Evolutionary conservation across 2,113 vertebrate species (phyloP).

Genomic region (Engystomops pustulosus): DNA sequence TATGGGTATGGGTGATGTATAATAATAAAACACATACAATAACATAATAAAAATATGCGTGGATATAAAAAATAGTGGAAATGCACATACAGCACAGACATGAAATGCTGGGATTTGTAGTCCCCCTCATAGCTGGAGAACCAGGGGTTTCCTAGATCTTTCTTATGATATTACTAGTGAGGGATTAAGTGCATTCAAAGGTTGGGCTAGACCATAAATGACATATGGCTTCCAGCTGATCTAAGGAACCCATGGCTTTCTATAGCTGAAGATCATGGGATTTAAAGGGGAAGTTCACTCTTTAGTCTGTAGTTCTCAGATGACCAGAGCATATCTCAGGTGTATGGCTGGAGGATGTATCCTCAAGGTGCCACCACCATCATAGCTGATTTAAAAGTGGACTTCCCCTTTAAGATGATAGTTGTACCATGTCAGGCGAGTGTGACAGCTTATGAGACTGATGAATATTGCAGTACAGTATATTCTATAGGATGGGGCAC

Average conservation of each 20-base stretch:
- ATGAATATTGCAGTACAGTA: background rate
- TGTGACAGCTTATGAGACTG: background rate
- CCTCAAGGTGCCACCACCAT: background rate
- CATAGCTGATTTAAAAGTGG: background rate
- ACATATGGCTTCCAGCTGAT: slow-evolving; percentile 7
- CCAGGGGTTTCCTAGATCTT: background rate
- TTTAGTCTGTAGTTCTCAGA: background rate
- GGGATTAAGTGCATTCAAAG: slow-evolving; percentile 1
- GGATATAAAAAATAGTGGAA: background rate
- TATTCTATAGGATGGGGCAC: background rate
- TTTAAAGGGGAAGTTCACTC: background rate
- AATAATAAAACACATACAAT: background rate
- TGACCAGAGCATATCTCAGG: background rate
- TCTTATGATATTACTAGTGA: background rate
- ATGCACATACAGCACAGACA: background rate
- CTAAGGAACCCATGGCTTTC: background rate
- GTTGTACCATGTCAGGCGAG: background rate
- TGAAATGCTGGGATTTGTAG: background rate
- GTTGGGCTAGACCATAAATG: background rate
- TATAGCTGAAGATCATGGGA: background rate
- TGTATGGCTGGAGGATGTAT: background rate
- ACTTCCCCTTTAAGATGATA: background rate
- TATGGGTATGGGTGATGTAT: background rate
- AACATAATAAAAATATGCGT: background rate
- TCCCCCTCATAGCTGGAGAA: background rate